Percentiles rank a stretch among this genome's conserved stretches.
phyloP scores from a whole-genome alignment of 2,113 vertebrate genomes.

The Galemys pyrenaicus region DNA sequence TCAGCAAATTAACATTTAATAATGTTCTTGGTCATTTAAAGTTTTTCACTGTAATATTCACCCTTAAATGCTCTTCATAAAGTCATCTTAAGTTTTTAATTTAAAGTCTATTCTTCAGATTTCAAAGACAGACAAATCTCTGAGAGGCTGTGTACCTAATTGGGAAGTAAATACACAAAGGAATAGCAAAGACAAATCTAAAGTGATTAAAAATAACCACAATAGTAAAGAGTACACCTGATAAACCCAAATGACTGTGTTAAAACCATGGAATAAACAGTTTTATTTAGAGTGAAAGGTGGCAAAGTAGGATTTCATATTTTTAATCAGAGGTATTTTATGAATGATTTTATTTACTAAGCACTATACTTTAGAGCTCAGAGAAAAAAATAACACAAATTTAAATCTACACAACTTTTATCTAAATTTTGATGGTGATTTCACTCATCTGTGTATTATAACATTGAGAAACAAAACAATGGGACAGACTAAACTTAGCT shows the following conservation, averaged over 20 bases:
- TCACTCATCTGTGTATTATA: too few species aligned
- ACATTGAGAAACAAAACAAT: too few species aligned
- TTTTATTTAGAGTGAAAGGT: slow-evolving; percentile 15
- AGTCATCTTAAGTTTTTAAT: neutral
- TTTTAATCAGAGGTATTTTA: slow-evolving; percentile 28
- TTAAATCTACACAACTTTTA: neutral
- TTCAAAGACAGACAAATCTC: slow-evolving; percentile 2
- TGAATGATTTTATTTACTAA: slow-evolving; percentile 44
- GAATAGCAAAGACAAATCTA: neutral
- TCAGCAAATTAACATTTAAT: neutral
- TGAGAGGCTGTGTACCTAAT: neutral
- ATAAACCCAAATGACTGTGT: neutral
- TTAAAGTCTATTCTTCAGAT: neutral
- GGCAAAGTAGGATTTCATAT: neutral
- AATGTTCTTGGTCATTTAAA: slow-evolving; percentile 20
- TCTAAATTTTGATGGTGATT: neutral
- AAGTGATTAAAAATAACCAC: neutral
- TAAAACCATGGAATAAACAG: neutral
- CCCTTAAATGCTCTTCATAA: neutral
- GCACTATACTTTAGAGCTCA: neutral
- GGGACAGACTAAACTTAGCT: too few species aligned
- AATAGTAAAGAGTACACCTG: neutral
- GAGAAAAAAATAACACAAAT: neutral
- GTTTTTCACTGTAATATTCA: neutral
- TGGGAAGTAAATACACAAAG: neutral